phyloP scores from a whole-genome alignment of 2,888 invertebrate genomes.

The Coenonympha arcania region DNA sequence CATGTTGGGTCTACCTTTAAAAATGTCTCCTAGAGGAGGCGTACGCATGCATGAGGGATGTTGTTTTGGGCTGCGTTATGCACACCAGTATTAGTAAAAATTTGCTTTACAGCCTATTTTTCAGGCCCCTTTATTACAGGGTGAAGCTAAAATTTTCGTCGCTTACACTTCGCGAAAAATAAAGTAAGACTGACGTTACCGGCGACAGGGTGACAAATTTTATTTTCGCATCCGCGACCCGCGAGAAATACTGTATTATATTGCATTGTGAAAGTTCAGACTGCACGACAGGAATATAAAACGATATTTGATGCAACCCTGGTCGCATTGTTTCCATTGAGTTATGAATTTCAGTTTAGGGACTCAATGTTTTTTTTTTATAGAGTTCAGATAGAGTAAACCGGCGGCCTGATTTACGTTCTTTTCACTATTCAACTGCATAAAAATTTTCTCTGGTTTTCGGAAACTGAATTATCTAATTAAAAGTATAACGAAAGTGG shows the following conservation, averaged over 20 bases:
- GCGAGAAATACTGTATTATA: conserved; percentile 7
- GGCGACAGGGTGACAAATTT: conserved; percentile 11
- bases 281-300: not conserved
- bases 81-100: no score
- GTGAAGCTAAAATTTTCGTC: conserved; percentile 2
- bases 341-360: not conserved
- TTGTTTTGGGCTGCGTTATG: no score
- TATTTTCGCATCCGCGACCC: conserved; percentile 1
- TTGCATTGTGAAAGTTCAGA: conserved; percentile 1
- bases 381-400: no score
- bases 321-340: not conserved
- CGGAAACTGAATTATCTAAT: no score
- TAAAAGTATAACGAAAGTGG: no score
- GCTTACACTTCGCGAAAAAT: not conserved
- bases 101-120: not conserved
- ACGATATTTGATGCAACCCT: not conserved
- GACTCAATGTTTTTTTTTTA: no score
- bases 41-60: no score
- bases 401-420: no score
- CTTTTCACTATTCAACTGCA: no score
- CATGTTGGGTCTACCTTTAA: no score
- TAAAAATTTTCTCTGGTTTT: no score
- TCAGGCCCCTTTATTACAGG: not conserved
- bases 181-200: not conserved
- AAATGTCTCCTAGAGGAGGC: no score